Conservation (phyloP, 2,113 vertebrate genomes). For the Genyomyrus donnyi region DNA sequence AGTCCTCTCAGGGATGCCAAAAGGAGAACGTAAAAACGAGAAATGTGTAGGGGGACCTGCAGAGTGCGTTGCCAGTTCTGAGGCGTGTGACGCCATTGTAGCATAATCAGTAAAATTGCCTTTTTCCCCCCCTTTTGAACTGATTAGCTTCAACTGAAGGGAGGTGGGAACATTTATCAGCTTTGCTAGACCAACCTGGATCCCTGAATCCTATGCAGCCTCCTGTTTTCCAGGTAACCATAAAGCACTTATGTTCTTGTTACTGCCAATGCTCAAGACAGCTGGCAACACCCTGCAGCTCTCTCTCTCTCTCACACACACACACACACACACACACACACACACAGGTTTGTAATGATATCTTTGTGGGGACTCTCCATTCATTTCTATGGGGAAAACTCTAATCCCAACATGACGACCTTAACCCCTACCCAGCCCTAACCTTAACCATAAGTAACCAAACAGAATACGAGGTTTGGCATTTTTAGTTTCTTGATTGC, state of each 20-base stretch:
- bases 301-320: neutral
- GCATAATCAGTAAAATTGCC: neutral
- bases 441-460: no score
- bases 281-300: neutral
- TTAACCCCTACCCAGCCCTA: no score
- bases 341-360: neutral
- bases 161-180: neutral
- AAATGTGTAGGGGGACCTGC: neutral
- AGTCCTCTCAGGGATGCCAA: neutral
- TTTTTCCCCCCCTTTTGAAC: neutral
- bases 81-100: neutral
- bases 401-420: no score
- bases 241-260: neutral
- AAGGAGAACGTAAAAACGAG: neutral
- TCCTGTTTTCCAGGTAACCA: neutral
- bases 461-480: no score
- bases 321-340: conserved; percentile 4
- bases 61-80: neutral
- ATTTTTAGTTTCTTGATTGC: no score
- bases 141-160: neutral
- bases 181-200: neutral
- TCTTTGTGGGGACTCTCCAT: no score
- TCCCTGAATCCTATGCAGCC: neutral
- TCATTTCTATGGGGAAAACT: no score
- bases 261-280: neutral